Evolutionary conservation across 2,888 invertebrate species (phyloP).

Genomic region (Cynaeus angustus): DNA sequence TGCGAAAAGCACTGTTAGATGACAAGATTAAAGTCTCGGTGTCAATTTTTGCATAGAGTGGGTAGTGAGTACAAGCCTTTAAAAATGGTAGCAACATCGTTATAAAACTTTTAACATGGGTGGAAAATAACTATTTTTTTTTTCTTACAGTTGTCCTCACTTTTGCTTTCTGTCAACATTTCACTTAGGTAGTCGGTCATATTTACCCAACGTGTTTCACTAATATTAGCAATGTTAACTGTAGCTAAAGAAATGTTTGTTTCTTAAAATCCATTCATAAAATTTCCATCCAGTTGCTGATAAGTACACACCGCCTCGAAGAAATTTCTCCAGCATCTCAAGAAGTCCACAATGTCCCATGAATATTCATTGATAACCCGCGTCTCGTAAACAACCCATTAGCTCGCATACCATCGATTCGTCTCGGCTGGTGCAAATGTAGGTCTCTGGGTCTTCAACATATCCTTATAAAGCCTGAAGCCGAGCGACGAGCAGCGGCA

Average conservation of each 20-base stretch:
- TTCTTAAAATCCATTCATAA: slow-evolving; percentile 10
- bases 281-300: background rate
- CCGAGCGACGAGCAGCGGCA: slow-evolving; percentile 53
- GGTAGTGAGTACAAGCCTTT: too few relatives aligned
- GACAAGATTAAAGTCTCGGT: too few relatives aligned
- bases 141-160: background rate
- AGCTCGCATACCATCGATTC: slow-evolving; percentile 23
- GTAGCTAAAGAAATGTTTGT: background rate
- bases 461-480: slow-evolving; percentile 65
- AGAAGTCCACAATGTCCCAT: slow-evolving; percentile 8
- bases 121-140: too few relatives aligned
- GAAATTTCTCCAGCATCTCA: background rate
- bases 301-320: background rate
- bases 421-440: slow-evolving; percentile 57
- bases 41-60: too few relatives aligned
- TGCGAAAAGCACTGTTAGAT: too few relatives aligned
- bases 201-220: background rate
- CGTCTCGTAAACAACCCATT: slow-evolving; percentile 25
- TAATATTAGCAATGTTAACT: background rate
- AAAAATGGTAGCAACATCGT: too few relatives aligned
- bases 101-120: too few relatives aligned
- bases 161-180: slow-evolving; percentile 17
- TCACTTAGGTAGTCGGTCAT: background rate
- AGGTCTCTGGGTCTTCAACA: slow-evolving; percentile 66
- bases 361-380: slow-evolving; percentile 39